A percentile compares a stretch with the other conserved stretches of the same genome.
Evolutionary conservation across 2,797 vertebrate genomes (phyloP).

Genomic region (Valencia hispanica): DNA sequence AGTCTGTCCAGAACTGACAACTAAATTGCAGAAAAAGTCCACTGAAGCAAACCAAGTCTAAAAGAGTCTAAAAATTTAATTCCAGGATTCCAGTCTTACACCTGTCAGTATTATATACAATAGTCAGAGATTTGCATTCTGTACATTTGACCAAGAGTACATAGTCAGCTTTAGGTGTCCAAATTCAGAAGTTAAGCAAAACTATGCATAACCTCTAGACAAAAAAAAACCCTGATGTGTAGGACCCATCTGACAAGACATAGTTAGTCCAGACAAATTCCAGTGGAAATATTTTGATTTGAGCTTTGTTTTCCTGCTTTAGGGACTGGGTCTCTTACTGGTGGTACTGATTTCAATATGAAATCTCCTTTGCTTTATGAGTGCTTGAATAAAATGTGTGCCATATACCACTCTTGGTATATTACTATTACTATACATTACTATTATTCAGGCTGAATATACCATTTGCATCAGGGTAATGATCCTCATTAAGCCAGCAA

Average conservation of each 20-base stretch:
- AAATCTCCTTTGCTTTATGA: background rate
- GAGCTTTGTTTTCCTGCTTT: background rate
- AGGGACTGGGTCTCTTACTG: background rate
- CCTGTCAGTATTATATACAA: background rate
- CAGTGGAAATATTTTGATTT: constrained; percentile 2
- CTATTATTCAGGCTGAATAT: too few species aligned
- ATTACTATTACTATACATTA: too few species aligned
- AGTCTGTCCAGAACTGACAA: background rate
- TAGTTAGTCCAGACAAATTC: background rate
- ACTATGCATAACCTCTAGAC: background rate
- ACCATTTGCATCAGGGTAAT: too few species aligned
- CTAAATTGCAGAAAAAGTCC: background rate
- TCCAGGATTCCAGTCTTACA: background rate
- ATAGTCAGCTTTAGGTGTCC: background rate
- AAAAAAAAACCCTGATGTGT: background rate
- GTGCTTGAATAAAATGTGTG: background rate
- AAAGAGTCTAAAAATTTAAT: background rate
- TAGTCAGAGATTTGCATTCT: background rate
- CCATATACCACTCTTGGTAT: too few species aligned
- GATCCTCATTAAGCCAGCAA: background rate
- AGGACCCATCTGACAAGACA: background rate
- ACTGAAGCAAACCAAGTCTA: background rate
- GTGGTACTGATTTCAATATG: background rate
- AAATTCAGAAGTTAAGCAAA: background rate
- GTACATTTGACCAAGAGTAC: background rate